Evolutionary conservation across 2,113 vertebrate genomes (phyloP), one percentile per base, ranked within the genome.

Genomic region (Daphoenositta chrysoptera): DNA sequence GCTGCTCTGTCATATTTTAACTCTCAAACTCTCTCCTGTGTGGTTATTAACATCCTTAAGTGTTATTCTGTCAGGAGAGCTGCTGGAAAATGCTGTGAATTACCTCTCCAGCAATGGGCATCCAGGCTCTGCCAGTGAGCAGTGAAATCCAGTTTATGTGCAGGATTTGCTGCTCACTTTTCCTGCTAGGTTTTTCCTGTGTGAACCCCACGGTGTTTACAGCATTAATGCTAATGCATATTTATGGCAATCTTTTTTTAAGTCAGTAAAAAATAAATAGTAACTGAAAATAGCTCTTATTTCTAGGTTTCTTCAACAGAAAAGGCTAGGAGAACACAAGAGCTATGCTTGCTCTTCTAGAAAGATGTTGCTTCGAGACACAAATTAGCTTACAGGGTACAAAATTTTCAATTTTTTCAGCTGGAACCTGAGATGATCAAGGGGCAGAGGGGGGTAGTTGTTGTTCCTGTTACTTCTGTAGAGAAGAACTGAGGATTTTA

Each of bases 31-130:
- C 75, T 39, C 77, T 84, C 86, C 80, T 89, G 85, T 11, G 4
- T 81, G 89, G 82, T 95, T 94, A 84, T 93, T 71, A 88, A 71
- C 93, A 70, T 91, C 64, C 48, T 92, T 90, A 95, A 96, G 73
- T 92, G 91, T 69, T 78, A 83, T 12, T 89, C 90, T 89, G 90
- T 77, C 69, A 89, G 90, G 37, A 94, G 72, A 45, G 92, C 71
- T 92, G 90, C 68, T 90, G 93, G 90, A 95, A 92, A 88, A 89
- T 2, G 35, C 78, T 87, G 63, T 58, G 73, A 93, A 91, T 91
- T 76, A 58, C 81, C 70, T 79, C 76, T 68, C 60, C 75, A 87
- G 68, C 60, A n/a, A n/a, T 7, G 13, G 35, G 76, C 57, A 70
- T 18, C 30, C 83, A 83, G 48, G 72, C 58, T 26, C 50, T 95